Conservation (phyloP, 2,797 vertebrate genomes). For the Hyperoplus lanceolatus region DNA sequence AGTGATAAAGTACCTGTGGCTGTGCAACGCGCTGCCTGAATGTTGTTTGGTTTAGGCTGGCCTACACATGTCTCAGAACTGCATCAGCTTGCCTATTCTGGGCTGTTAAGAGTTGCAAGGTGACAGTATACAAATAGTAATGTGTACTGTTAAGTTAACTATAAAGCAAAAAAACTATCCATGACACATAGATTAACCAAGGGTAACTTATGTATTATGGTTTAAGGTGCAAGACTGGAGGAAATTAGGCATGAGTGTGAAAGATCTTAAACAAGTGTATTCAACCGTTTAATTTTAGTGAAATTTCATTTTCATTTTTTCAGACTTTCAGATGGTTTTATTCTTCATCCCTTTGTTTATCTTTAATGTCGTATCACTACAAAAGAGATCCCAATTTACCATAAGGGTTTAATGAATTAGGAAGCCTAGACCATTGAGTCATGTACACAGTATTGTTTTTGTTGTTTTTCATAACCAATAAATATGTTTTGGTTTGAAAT, state of each 20-base stretch:
- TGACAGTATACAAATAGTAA: slow-evolving; percentile 4
- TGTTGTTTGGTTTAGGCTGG: slow-evolving; percentile 8
- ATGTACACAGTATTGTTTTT: background rate
- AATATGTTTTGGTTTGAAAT: background rate
- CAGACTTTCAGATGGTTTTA: background rate
- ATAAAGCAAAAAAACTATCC: background rate
- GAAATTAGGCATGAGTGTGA: background rate
- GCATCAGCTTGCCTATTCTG: slow-evolving; percentile 10
- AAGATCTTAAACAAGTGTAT: background rate
- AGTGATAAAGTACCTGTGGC: slow-evolving; percentile 23
- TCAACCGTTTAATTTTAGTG: background rate
- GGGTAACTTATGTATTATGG: background rate
- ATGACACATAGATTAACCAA: background rate
- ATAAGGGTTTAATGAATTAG: slow-evolving; percentile 5
- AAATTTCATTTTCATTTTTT: background rate
- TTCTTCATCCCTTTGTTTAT: background rate
- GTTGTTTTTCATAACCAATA: background rate
- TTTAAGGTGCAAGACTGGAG: slow-evolving; percentile 2
- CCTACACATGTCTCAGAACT: slow-evolving; percentile 20
- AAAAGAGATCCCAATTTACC: background rate
- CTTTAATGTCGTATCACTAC: too few relatives aligned
- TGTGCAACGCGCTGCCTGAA: slow-evolving; percentile 18
- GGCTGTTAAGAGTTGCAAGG: slow-evolving; percentile 4
- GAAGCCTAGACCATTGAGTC: background rate
- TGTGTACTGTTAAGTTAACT: background rate